These are phyloP conservation scores for Ia io DNA, from an alignment of 2,113 vertebrate genomes.

Conservation along the genomic window DNA sequence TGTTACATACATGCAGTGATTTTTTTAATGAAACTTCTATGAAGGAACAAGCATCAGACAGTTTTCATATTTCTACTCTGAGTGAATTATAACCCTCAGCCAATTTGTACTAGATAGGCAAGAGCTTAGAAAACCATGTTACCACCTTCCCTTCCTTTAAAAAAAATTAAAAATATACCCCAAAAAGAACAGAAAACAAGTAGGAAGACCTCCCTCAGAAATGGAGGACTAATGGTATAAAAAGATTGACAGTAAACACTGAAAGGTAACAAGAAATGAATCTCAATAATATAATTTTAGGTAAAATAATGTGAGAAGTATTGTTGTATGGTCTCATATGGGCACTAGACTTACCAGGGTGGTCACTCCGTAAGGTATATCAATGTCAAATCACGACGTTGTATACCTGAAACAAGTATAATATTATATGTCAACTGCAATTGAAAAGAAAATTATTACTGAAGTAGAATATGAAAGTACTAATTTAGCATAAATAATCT, in stretches of 20 bases:
- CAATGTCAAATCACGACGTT: not conserved
- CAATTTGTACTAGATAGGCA: not conserved
- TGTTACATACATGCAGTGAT: not conserved
- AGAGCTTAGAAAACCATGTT: not conserved
- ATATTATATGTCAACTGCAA: not conserved
- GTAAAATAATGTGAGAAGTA: not conserved
- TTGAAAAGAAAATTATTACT: not conserved
- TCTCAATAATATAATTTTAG: not conserved
- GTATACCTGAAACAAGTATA: not conserved
- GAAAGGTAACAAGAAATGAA: not conserved
- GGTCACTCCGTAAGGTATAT: not conserved
- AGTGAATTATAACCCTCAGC: not conserved
- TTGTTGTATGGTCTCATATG: not conserved
- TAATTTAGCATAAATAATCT: not conserved
- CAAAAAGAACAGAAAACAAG: not conserved
- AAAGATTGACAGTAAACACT: not conserved
- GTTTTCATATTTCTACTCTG: not conserved
- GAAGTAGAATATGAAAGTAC: not conserved
- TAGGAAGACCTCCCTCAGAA: not conserved
- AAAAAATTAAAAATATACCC: not conserved
- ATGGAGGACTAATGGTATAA: not conserved
- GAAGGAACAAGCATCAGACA: not conserved
- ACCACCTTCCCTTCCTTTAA: not conserved
- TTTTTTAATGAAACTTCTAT: not conserved
- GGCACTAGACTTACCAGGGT: not conserved